A percentile compares a stretch with the other conserved stretches of the same genome.
Evolutionary conservation across 2,797 vertebrate species (phyloP).

Genomic region (Nasua narica): DNA sequence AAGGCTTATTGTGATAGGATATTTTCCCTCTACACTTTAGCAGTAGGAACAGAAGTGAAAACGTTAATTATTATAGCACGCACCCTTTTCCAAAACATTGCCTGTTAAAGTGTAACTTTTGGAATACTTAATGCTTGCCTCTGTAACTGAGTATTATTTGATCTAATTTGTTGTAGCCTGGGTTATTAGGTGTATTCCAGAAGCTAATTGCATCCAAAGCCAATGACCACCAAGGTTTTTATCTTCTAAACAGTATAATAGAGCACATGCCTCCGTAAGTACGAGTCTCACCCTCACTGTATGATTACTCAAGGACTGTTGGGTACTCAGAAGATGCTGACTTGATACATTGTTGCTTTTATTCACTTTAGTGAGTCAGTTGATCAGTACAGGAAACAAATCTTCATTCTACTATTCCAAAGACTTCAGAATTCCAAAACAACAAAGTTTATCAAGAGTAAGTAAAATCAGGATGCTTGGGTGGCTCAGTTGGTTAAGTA

Average conservation of each 20-base stretch:
- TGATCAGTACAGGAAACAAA: slow-evolving; percentile 96
- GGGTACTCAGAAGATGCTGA: not conserved
- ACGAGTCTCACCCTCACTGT: not conserved
- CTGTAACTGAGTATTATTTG: not conserved
- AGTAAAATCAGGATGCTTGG: slow-evolving; percentile 70
- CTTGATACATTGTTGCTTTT: slow-evolving; percentile 47
- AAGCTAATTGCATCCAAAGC: slow-evolving; percentile 98
- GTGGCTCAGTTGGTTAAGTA: not conserved
- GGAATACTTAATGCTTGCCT: not conserved
- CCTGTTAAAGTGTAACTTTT: not conserved
- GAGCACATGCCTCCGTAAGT: slow-evolving; percentile 98
- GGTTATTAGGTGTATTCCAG: slow-evolving; percentile 97
- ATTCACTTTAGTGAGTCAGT: slow-evolving; percentile 89
- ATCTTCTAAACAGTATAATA: slow-evolving; percentile 97
- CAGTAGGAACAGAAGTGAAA: not conserved
- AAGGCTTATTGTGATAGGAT: not conserved
- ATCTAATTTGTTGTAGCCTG: slow-evolving; percentile 86
- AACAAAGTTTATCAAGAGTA: slow-evolving; percentile 98
- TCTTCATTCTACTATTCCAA: slow-evolving; percentile 98
- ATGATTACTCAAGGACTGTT: not conserved
- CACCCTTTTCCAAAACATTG: not conserved
- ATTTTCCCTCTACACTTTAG: not conserved
- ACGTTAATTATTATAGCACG: not conserved
- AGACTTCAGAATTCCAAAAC: slow-evolving; percentile 99
- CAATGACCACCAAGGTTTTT: slow-evolving; percentile 99